These are phyloP conservation scores for Orthonevra nobilis DNA, from an alignment of 2,888 invertebrate genomes.

Conservation along the genomic window DNA sequence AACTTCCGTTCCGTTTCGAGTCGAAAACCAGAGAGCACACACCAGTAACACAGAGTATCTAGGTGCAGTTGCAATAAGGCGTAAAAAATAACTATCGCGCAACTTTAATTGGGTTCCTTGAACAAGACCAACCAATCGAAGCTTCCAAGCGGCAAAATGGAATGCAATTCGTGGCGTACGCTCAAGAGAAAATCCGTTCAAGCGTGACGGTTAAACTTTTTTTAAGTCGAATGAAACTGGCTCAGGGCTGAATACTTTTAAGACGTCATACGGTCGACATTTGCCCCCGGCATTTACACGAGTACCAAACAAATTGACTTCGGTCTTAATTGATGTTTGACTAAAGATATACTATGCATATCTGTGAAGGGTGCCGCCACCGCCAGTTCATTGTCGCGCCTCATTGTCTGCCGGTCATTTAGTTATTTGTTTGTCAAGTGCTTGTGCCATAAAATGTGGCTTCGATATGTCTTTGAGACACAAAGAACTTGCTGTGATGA, in stretches of 20 bases:
- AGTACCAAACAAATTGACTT: slow-evolving; percentile 57
- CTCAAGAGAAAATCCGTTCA: slow-evolving; percentile 49
- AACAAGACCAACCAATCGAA: slow-evolving; percentile 47
- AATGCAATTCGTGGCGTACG: slow-evolving; percentile 21
- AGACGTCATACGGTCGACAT: slow-evolving; percentile 42
- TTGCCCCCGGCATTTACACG: slow-evolving; percentile 43
- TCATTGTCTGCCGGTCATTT: slow-evolving; percentile 31
- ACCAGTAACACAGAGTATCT: slow-evolving; percentile 14
- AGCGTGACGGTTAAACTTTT: slow-evolving; percentile 50
- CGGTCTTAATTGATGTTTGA: slow-evolving; percentile 39
- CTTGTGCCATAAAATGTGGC: too few species aligned
- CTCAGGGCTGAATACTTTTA: slow-evolving; percentile 52
- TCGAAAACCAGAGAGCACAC: slow-evolving; percentile 11
- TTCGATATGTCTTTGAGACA: too few species aligned
- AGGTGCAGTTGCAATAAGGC: slow-evolving; percentile 67
- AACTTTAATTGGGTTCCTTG: slow-evolving; percentile 66
- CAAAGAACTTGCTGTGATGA: too few species aligned
- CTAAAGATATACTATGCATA: slow-evolving; percentile 8
- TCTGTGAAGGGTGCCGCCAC: slow-evolving; percentile 16
- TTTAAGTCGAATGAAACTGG: slow-evolving; percentile 27
- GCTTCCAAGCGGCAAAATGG: slow-evolving; percentile 46
- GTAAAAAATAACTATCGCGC: slow-evolving; percentile 43
- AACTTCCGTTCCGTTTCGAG: slow-evolving; percentile 59
- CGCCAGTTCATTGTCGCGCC: slow-evolving; percentile 41
- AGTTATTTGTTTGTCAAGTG: neutral